Base-by-base conservation (phyloP, 2,888 invertebrate genomes). In the Leucophora obtusa region DNA sequence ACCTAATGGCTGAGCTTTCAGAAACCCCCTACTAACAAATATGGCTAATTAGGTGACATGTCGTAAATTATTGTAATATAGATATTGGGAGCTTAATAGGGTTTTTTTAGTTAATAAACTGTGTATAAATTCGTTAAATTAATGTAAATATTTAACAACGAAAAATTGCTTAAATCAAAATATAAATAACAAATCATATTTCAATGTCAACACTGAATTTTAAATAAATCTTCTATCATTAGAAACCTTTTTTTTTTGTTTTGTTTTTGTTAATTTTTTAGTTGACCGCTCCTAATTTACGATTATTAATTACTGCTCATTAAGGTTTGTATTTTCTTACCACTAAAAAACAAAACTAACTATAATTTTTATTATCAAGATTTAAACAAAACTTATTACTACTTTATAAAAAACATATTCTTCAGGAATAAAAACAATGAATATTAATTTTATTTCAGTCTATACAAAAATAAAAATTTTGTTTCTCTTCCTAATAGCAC, bases 161-260 rank as follows among this genome's bases (percentile, higher is more conserved):
- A 35, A 35, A 35, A 9, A 35, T 35, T 38, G 11, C 8, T 9
- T 0, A 24, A 18, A 54, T 69, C 56, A 75, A 75, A 38, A 24
- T 47, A 38, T 62, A 10, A 63, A 53, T 28, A 63, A 63, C 58
- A 54, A 50, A 17, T 35, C 35, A 47, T 76, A 72, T 35, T 21
- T 76, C 76, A 80, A 58, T 80, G 76, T 80, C 80, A 76, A 43
- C 80, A 76, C 59, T 28, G 33, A 24, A 72, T 51, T 58, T 47
- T 54, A 38, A 72, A 80, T 58, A 17, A 68, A 80, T 72, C 28
- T 62, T 17, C 15, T 63, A 68, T 72, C 58, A 68, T 76, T 63
- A 68, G 43, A 43, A 53, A 28, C 11, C 15, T 63, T 58, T 58
- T 56, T 18, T n/a, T n/a, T n/a, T n/a, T n/a, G n/a, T n/a, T n/a